Conservation (phyloP, 2,113 vertebrate genomes). For the Pterocles gutturalis region DNA sequence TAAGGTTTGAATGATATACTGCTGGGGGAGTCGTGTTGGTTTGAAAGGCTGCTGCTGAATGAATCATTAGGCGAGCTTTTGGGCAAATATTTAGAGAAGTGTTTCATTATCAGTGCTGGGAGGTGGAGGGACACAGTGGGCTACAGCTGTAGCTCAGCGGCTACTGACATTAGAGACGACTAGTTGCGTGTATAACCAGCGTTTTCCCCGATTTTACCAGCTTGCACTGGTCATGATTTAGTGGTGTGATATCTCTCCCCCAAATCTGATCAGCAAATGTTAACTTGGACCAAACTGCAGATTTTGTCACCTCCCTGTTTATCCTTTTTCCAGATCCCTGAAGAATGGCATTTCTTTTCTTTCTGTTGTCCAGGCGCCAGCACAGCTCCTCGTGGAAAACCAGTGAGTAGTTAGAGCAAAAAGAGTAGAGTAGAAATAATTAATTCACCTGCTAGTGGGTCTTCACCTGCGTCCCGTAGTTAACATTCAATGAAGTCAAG, state of each 20-base stretch:
- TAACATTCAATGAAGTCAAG: not conserved
- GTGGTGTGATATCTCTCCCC: not conserved
- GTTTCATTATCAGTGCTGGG: not conserved
- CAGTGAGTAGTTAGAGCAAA: not conserved
- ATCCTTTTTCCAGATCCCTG: not conserved
- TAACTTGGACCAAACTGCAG: not conserved
- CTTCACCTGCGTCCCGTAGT: accelerated
- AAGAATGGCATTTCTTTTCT: not conserved
- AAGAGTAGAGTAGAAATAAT: not conserved
- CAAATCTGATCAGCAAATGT: not conserved
- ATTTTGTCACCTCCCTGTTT: not conserved
- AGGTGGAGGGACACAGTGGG: not conserved
- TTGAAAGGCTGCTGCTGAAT: not conserved
- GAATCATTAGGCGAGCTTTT: not conserved
- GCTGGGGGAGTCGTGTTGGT: not conserved
- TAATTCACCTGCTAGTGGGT: not conserved
- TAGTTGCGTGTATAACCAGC: too few species aligned
- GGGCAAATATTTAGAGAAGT: not conserved
- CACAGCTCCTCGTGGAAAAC: not conserved
- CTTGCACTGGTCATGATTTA: accelerated
- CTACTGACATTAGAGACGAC: not conserved
- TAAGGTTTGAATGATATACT: not conserved
- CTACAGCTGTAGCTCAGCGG: not conserved
- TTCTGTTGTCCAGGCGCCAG: not conserved
- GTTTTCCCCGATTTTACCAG: not conserved